A percentile compares a stretch with the other conserved stretches of the same genome.
These are phyloP conservation scores for Ceratina calcarata DNA, from an alignment of 1,140 invertebrate species.

Conservation along the genomic window DNA sequence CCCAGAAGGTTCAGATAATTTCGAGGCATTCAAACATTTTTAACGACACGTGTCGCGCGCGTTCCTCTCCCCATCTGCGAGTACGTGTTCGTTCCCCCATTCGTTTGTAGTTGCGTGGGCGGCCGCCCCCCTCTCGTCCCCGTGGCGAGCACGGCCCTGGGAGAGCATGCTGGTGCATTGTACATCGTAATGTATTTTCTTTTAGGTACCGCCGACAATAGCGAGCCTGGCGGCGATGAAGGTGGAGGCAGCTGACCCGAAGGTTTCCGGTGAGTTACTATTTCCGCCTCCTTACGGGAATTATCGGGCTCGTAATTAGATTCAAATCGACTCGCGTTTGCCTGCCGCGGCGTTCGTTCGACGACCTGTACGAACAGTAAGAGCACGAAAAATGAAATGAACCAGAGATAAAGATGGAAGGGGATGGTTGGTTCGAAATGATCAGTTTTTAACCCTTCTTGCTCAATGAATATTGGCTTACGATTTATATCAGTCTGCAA, in stretches of 20 bases:
- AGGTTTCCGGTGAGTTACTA: conserved; percentile 79
- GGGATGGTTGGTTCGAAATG: no score
- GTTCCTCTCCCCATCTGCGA: not conserved
- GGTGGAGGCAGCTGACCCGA: conserved; percentile 78
- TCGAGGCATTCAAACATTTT: conserved; percentile 31
- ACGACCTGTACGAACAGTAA: conserved; percentile 53
- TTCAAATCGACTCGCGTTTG: conserved; percentile 62
- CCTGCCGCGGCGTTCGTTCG: conserved; percentile 52
- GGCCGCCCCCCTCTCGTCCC: conserved; percentile 40
- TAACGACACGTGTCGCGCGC: conserved; percentile 37
- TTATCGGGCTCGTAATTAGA: conserved; percentile 71
- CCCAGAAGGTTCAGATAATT: conserved; percentile 22
- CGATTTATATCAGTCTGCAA: no score
- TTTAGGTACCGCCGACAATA: conserved; percentile 78
- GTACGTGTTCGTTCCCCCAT: not conserved
- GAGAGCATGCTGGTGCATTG: conserved; percentile 62
- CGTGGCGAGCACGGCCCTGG: conserved; percentile 55
- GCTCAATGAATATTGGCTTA: no score
- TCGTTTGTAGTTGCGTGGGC: conserved; percentile 41
- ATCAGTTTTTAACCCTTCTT: no score
- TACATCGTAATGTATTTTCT: conserved; percentile 73
- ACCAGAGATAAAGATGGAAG: not conserved
- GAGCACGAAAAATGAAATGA: not conserved
- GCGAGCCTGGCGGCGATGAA: conserved; percentile 78
- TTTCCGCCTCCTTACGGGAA: conserved; percentile 71